Percentiles rank a stretch among this genome's conserved stretches.
Conservation (phyloP, 2,888 invertebrate genomes). For the Phortica magna region DNA sequence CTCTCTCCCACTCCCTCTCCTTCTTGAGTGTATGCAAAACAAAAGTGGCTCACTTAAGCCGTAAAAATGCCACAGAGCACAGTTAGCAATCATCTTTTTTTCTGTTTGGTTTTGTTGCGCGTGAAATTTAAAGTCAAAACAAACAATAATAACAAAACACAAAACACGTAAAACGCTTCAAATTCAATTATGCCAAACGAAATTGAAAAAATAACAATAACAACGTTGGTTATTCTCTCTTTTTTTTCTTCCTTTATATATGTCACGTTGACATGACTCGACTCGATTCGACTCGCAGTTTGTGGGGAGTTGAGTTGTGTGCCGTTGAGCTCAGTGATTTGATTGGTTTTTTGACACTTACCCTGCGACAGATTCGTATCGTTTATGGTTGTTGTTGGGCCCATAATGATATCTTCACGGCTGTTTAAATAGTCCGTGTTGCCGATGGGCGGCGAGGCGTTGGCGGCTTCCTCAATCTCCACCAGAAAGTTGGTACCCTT, state of each 20-base stretch:
- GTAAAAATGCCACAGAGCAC: too few species aligned
- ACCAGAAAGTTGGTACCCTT: constrained; percentile 76
- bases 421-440: constrained; percentile 65
- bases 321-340: neutral
- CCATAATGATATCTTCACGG: constrained; percentile 59
- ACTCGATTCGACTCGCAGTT: too few species aligned
- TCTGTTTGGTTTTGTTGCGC: neutral
- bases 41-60: too few species aligned
- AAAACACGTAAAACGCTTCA: too few species aligned
- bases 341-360: constrained; percentile 40
- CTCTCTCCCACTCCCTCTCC: too few species aligned
- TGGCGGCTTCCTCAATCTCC: constrained; percentile 76
- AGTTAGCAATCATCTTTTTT: neutral
- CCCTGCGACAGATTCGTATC: constrained; percentile 60
- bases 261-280: too few species aligned
- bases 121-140: neutral
- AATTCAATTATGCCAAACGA: too few species aligned
- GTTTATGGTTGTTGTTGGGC: constrained; percentile 52
- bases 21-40: too few species aligned
- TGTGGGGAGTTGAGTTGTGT: neutral
- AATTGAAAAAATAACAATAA: too few species aligned
- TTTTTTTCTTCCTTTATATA: too few species aligned
- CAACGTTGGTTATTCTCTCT: too few species aligned
- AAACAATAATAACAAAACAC: too few species aligned
- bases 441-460: constrained; percentile 54